Evolutionary conservation across 2,888 invertebrate genomes (phyloP), one percentile per base, ranked within the genome.

Genomic region (Lysandra bellargus): DNA sequence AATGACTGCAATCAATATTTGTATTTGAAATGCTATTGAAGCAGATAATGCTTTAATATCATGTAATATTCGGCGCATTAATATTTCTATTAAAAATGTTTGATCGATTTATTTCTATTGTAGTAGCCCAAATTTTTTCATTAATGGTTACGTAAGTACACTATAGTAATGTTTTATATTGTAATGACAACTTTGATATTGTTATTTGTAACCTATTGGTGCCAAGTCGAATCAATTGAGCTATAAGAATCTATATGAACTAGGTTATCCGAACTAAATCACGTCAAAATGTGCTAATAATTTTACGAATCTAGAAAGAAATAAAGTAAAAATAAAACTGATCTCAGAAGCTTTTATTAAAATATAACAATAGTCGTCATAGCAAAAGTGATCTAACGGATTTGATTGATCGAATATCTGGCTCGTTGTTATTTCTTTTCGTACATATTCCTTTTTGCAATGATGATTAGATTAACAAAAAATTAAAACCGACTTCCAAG

Each of bases 1-100:
- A 76, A 53, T 57, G 53, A 76, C 57, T 30, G 76, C 33, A 76
- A 33, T 76, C 33, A 33, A 76, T 53, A 33, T 76, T 30, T 57
- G 40, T 74, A 2, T 61, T 61, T 44, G 23, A n/a, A 64, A 61
- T 61, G 23, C 2, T 61, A 23, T 61, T 7, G n/a, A 23, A 61
- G 23, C 7, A 61, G 61, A 61, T 61, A 61, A 23, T 61, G 57
- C 57, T 57, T 57, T 57, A 57, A 57, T 57, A 17, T 57, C 17
- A 4, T 57, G 57, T 57, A 14, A 57, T 57, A 14, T 17, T 57
- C 57, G 17, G 14, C 4, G 57, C 17, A 37, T 37, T 37, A 57
- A 53, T 12, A 12, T 9, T 57, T 57, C 57, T 57, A 4, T 17
- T 17, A 53, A 53, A 53, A 53, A 53, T 44, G 4, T 57, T 57